Evolutionary conservation across 2,888 invertebrate species (phyloP).

Genomic region (Lochmaea capreae): DNA sequence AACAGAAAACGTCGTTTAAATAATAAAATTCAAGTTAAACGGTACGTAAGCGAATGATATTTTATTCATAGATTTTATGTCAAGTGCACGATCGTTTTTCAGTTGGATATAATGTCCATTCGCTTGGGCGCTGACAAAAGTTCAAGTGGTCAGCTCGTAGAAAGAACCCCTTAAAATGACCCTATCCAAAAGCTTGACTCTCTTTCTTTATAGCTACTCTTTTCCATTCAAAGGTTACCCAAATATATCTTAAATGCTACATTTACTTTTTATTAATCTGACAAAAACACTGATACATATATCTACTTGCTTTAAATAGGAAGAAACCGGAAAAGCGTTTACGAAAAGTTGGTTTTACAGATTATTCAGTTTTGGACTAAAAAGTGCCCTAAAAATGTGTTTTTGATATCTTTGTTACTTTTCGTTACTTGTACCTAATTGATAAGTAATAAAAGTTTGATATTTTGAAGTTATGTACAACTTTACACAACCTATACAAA

Average conservation of each 20-base stretch:
- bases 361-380: background rate
- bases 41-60: constrained; percentile 52
- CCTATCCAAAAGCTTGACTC: constrained; percentile 53
- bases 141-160: constrained; percentile 56
- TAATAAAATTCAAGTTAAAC: constrained; percentile 52
- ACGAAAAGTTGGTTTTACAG: background rate
- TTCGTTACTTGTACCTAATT: no score
- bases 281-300: constrained; percentile 52
- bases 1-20: constrained; percentile 41
- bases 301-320: constrained; percentile 13
- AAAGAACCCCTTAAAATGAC: constrained; percentile 53
- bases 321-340: background rate
- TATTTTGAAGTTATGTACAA: no score
- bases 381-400: background rate
- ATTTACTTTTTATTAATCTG: constrained; percentile 58
- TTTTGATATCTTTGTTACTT: no score
- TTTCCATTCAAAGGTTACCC: constrained; percentile 59
- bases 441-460: no score
- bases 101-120: constrained; percentile 47
- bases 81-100: constrained; percentile 50
- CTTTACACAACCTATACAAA: no score
- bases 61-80: constrained; percentile 54
- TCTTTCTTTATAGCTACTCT: constrained; percentile 56
- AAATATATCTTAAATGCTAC: constrained; percentile 55
- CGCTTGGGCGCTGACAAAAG: constrained; percentile 43